These are phyloP conservation scores for Orchestia grillus DNA, from an alignment of 1,140 invertebrate species.

Conservation along the genomic window DNA sequence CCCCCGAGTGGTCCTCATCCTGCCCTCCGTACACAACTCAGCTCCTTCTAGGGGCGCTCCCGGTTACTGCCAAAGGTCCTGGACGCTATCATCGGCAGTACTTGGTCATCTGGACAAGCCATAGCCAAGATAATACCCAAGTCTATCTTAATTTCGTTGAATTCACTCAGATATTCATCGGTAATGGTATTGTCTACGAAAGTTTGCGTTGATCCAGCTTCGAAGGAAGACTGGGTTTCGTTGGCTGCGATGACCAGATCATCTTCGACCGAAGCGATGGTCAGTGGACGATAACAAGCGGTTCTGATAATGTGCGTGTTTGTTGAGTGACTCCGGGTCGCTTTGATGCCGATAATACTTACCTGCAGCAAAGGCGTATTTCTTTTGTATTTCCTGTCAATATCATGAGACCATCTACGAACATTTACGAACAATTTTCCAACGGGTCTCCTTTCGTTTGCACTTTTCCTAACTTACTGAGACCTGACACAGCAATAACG, in stretches of 20 bases:
- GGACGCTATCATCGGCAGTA: not conserved
- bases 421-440: not conserved
- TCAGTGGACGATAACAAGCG: not conserved
- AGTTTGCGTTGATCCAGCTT: not conserved
- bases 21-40: not conserved
- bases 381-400: not conserved
- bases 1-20: slow-evolving; percentile 51
- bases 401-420: not conserved
- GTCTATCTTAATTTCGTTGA: no score
- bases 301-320: not conserved
- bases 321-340: not conserved
- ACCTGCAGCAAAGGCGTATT: not conserved
- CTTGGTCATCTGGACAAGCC: not conserved
- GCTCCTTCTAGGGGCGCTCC: not conserved
- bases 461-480: not conserved
- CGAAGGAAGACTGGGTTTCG: not conserved
- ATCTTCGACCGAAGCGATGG: not conserved
- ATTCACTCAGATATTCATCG: not conserved
- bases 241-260: not conserved
- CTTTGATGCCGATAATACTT: not conserved
- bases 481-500: not conserved
- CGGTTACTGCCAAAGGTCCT: not conserved
- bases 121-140: not conserved
- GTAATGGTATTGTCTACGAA: not conserved
- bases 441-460: not conserved